Evolutionary conservation across 2,797 vertebrate species (phyloP), one percentile per base, ranked within the genome.

Genomic region (Streptopelia turtur): DNA sequence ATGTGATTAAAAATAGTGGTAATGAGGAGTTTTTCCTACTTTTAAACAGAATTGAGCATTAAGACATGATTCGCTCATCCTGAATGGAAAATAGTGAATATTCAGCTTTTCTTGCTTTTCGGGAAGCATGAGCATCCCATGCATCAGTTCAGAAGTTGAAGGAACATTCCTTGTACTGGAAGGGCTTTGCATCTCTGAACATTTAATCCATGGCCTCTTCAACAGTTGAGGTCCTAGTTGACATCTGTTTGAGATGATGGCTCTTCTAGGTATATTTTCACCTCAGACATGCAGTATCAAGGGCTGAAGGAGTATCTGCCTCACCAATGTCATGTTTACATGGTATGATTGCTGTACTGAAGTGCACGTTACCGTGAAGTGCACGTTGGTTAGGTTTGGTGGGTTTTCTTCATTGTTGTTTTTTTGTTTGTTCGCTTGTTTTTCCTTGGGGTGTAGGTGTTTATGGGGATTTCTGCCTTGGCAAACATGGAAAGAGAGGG

Each of bases 141-240:
- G 56, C 23, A 43, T 59, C 9, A 7, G 7, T 56, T 84, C 66
- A 37, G 8, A 35, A 63, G n/a, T 0, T 1, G 47, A 90, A 74
- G 15, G 25, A 81, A 52, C 3, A 4, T 39, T 57, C 69, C 43
- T 66, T 52, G 14, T 57, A 11, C 52, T 78, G 45, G 27, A 82
- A 80, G 11, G 72, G 16, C 65, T 92, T 90, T 74, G 30, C 16
- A 31, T 69, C 16, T 50, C 8, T 20, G 83, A 88, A 45, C 28
- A 45, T 16, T 56, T 69, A 65, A 50, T 55, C 8, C 21, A 3
- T 9, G 15, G 2, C 53, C 21, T 77, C 13, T 45, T 39, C 35
- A 87, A 49, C 5, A 35, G 37, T 13, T 0, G 0, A 60, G 41
- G 20, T 65, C 5, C 24, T 18, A 22, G 16, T 0, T 80, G 86